Percentiles rank a stretch among this genome's conserved stretches.
Conservation (phyloP, 2,888 invertebrate genomes). For the Abrostola tripartita region DNA sequence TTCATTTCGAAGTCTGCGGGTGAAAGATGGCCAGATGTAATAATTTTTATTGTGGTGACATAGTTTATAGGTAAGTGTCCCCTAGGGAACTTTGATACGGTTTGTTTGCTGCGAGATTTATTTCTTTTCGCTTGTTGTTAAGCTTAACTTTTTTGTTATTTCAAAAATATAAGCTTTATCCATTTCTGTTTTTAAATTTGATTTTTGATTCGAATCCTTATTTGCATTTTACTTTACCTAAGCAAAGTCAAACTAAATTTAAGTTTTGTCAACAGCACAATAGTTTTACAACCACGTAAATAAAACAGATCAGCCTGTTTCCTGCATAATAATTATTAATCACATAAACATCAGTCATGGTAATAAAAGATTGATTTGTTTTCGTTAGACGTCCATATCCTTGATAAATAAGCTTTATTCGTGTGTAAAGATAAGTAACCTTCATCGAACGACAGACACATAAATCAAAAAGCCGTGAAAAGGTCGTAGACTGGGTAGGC, state of each 20-base stretch:
- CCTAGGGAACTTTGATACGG: constrained; percentile 48
- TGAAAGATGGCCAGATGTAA: constrained; percentile 64
- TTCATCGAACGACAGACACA: constrained; percentile 75
- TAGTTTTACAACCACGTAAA: constrained; percentile 17
- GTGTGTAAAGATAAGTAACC: constrained; percentile 78
- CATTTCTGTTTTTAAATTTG: too few relatives aligned
- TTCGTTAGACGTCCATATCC: constrained; percentile 62
- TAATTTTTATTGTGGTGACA: constrained; percentile 58
- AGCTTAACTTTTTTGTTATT: not conserved
- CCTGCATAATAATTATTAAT: constrained; percentile 37
- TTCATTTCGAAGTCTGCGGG: constrained; percentile 78
- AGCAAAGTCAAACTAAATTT: not conserved
- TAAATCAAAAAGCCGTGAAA: constrained; percentile 85
- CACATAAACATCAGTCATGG: constrained; percentile 50
- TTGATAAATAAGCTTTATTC: constrained; percentile 77
- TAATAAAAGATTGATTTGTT: constrained; percentile 64
- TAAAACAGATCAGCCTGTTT: constrained; percentile 26
- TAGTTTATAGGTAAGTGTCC: constrained; percentile 43
- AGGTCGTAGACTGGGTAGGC: constrained; percentile 64
- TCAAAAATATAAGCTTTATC: too few relatives aligned
- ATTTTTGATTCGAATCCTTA: not conserved
- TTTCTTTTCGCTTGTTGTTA: constrained; percentile 31
- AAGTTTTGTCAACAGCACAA: constrained; percentile 18
- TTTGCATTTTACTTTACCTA: not conserved
- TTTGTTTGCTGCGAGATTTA: constrained; percentile 41